These are phyloP conservation scores for Gallinago paraguaiae DNA, from an alignment of 2,113 vertebrate genomes.

Conservation along the genomic window DNA sequence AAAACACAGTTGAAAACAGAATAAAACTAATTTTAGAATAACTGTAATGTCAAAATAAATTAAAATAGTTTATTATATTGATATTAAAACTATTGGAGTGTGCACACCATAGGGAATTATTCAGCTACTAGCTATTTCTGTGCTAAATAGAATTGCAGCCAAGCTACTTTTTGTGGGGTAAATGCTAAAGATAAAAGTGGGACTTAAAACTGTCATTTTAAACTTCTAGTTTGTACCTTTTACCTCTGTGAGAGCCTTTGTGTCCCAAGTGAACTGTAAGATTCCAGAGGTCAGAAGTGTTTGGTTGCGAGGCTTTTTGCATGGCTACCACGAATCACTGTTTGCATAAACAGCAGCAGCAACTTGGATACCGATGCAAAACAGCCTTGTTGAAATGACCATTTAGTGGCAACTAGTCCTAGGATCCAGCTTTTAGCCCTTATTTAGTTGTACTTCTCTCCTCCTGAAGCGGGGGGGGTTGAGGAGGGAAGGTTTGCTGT, in stretches of 20 bases:
- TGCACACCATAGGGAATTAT: background rate
- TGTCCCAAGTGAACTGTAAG: background rate
- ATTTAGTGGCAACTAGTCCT: background rate
- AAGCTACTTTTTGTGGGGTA: background rate
- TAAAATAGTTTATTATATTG: background rate
- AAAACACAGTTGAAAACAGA: background rate
- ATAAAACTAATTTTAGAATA: background rate
- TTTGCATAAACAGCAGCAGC: slow-evolving; percentile 41
- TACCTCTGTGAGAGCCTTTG: background rate
- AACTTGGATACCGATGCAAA: slow-evolving; percentile 27
- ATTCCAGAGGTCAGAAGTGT: background rate
- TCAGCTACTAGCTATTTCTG: background rate
- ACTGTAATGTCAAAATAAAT: background rate
- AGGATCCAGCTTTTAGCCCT: background rate
- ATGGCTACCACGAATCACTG: background rate
- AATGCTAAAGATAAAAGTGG: background rate
- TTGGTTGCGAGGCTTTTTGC: background rate
- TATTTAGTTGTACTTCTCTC: slow-evolving; percentile 21
- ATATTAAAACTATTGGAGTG: background rate
- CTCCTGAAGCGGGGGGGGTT: background rate
- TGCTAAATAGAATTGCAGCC: background rate
- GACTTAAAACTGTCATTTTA: background rate
- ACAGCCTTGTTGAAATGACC: background rate
- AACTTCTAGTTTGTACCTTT: background rate
- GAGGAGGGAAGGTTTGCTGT: background rate